Evolutionary conservation across 2,888 invertebrate genomes (phyloP), one percentile per base, ranked within the genome.

Genomic region (Altica lythri): DNA sequence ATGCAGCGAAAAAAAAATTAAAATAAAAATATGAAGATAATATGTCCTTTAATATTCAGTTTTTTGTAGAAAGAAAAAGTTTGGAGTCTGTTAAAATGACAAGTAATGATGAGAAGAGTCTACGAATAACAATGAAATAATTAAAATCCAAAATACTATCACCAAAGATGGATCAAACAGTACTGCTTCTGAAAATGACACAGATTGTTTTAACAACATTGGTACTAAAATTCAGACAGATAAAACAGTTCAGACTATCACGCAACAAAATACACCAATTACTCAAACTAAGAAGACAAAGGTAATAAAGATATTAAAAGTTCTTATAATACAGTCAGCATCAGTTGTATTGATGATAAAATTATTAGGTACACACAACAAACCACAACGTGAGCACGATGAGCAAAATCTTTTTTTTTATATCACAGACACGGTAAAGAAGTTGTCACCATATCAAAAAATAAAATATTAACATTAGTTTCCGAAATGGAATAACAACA

Each of bases 21-120:
- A 55, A 51, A 45, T 55, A 46, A 46, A 51, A 42, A 22, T 51
- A 51, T 16, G 55, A 55, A 46, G 51, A 55, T 12, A 52, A 55
- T n/a, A 52, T 55, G 55, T 18, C 55, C 1, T 55, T 55, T 38
- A 13, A 50, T 8, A 18, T 43, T 48, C 18, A 32, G 29, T 53
- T 48, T 14, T 48, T 53, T 27, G 19, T 35, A 9, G 44, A 44
- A 17, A 49, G 18, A 30, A 54, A 49, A 44, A 17, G 32, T 25
- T 43, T 34, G 25, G 35, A 48, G 1, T 49, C 48, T 12, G 43
- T 54, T 14, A 43, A 54, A 19, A 13, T 54, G 14, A 37, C 43
- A 35, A 49, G 43, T 9, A 37, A 49, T 18, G 48, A 44, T 34
- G n/a, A n/a, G 51, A 43, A 32, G 29, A 34, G 30, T 29, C 18